These are phyloP conservation scores for Scatophagus argus DNA, from an alignment of 2,113 vertebrate genomes.

Conservation along the genomic window DNA sequence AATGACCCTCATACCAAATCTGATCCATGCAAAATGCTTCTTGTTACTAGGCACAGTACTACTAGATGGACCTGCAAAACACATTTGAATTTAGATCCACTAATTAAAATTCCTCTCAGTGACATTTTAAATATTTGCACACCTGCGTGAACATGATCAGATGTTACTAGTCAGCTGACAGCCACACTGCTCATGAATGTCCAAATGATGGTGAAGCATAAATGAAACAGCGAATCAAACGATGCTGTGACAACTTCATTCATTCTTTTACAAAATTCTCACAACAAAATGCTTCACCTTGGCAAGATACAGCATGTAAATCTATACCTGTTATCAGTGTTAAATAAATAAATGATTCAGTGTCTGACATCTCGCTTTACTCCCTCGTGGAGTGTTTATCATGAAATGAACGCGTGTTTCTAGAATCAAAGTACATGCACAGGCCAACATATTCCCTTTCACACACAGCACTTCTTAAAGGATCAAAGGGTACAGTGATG, in stretches of 20 bases:
- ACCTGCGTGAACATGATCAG: constrained; percentile 1
- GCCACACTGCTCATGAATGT: neutral
- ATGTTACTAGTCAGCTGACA: no score
- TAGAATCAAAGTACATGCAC: constrained; percentile 20
- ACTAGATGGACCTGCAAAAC: no score
- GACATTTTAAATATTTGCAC: neutral
- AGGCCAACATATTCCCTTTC: neutral
- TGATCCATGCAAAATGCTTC: no score
- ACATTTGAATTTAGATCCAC: neutral
- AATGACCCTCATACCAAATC: no score
- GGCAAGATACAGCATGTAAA: constrained; percentile 6
- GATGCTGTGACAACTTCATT: neutral
- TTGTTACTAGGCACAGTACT: no score
- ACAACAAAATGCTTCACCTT: neutral
- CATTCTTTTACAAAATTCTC: neutral
- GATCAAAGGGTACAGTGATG: constrained; percentile 32
- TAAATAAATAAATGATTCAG: neutral
- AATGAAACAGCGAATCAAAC: constrained; percentile 6
- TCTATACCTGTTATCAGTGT: neutral
- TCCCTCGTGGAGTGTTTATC: neutral
- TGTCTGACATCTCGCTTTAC: constrained; percentile 3
- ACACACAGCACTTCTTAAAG: constrained; percentile 21
- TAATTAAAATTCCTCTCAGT: neutral
- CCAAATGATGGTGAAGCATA: neutral
- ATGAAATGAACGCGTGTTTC: constrained; percentile 17